These are phyloP conservation scores for Petrocephalus microphthalmus DNA, from an alignment of 2,113 vertebrate species.

Conservation along the genomic window DNA sequence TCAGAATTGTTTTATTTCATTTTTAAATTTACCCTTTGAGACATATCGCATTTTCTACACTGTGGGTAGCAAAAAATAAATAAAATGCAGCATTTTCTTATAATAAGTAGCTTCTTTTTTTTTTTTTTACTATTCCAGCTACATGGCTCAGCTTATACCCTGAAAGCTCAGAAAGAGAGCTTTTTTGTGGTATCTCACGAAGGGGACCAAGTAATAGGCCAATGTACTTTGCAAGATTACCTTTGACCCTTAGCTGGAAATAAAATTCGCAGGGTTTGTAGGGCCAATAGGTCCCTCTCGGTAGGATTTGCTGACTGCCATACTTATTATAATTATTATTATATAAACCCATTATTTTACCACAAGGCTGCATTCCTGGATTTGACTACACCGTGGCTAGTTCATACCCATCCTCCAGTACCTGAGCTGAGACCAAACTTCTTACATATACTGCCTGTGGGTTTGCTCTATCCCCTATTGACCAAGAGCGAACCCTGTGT, in stretches of 20 bases:
- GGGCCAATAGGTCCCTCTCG: background rate
- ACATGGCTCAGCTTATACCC: too few relatives aligned
- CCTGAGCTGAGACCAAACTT: too few relatives aligned
- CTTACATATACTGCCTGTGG: background rate
- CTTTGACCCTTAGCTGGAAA: background rate
- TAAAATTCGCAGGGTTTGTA: background rate
- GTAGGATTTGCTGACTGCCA: background rate
- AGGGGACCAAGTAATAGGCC: too few relatives aligned
- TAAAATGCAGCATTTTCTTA: too few relatives aligned
- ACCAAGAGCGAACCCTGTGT: background rate
- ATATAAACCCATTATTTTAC: background rate
- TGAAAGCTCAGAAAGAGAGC: too few relatives aligned
- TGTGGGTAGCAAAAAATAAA: too few relatives aligned
- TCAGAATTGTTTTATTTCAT: background rate
- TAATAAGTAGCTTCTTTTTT: too few relatives aligned
- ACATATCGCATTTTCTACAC: too few relatives aligned
- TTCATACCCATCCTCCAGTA: too few relatives aligned
- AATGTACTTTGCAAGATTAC: background rate
- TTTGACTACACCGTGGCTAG: background rate
- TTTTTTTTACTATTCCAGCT: too few relatives aligned
- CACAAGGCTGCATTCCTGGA: background rate
- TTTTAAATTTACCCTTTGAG: too few relatives aligned
- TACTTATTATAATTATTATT: background rate
- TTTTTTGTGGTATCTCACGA: too few relatives aligned
- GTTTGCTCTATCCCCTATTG: background rate